Base-by-base conservation (phyloP, 1,140 invertebrate species). In the Schlechtendalia chinensis region DNA sequence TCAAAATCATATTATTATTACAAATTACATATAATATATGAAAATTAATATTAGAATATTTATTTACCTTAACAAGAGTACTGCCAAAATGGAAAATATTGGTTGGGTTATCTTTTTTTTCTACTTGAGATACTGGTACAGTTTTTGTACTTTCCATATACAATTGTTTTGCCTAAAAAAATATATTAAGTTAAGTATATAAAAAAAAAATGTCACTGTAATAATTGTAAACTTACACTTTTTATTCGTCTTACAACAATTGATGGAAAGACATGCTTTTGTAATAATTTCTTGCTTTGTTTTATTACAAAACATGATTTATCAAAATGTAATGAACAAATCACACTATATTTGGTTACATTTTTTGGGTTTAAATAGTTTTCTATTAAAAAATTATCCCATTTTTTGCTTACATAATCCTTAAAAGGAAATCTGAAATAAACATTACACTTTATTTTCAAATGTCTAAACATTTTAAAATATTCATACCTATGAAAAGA, bases 251-350 rank as follows among this genome's bases (percentile, higher is more conserved):
- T 2, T 14, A 63, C 59, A 63, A 29, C 29, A 19, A 63, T 63
- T 27, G 59, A 63, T 39, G 32, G 32, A 39, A 27, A 11, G 29
- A 32, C 22, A 32, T 14, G 27, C n/a, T 3, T 27, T 16, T 4
- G 27, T 29, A 63, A 29, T 63, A 63, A 63, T 63, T 14, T 29
- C 16, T 24, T 63, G 29, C 4, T 29, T 29, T 63, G 12, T 27
- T 32, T 32, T 8, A 63, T 32, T 39, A 39, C 3, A 63, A 63
- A 63, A 63, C 24, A 63, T 16, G 24, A 63, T 32, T 63, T 3
- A 2, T 63, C 59, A 29, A 63, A 63, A 63, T 63, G 27, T 63
- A 10, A 63, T 14, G 59, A 63, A 63, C 59, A 29, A 14, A 63
- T 16, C 27, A 63, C 1, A 63, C 27, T 63, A 14, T 27, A 2